Conservation (phyloP, 2,888 invertebrate species). For the Calliphora vomitoria region DNA sequence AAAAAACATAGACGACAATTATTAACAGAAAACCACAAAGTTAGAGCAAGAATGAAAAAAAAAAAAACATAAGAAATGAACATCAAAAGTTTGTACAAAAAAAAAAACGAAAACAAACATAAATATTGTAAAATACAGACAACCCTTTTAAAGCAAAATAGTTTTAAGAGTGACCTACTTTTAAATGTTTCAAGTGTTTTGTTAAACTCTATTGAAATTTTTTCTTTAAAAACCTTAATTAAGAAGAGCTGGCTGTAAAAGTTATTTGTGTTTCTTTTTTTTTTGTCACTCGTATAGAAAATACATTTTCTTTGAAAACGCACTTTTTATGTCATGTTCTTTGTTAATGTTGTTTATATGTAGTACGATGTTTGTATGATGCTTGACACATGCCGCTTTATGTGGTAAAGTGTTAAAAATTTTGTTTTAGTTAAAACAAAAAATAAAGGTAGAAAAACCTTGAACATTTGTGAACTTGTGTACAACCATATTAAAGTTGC, state of each 20-base stretch:
- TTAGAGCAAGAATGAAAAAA: background rate
- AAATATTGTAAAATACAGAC: slow-evolving; percentile 6
- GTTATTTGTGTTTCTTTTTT: background rate
- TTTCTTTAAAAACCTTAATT: background rate
- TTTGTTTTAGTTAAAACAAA: slow-evolving; percentile 36
- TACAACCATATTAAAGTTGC: slow-evolving; percentile 26
- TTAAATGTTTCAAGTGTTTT: background rate
- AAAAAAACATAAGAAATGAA: background rate
- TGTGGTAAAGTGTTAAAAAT: slow-evolving; percentile 62
- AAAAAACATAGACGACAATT: background rate
- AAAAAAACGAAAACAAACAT: background rate
- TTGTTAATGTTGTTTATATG: slow-evolving; percentile 49
- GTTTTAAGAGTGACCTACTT: background rate
- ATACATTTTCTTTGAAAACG: slow-evolving; percentile 31
- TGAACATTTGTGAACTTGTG: slow-evolving; percentile 48
- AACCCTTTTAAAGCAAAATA: background rate
- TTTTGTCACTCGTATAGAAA: slow-evolving; percentile 8
- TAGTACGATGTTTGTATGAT: slow-evolving; percentile 33
- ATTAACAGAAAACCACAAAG: slow-evolving; percentile 7
- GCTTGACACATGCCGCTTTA: slow-evolving; percentile 66
- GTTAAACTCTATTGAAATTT: background rate
- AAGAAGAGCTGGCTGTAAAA: background rate
- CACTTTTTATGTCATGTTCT: slow-evolving; percentile 54
- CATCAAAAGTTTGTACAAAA: background rate
- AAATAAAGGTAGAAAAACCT: slow-evolving; percentile 54